Conservation (phyloP, 2,797 vertebrate species). For the Chlorospingus flavigularis region DNA sequence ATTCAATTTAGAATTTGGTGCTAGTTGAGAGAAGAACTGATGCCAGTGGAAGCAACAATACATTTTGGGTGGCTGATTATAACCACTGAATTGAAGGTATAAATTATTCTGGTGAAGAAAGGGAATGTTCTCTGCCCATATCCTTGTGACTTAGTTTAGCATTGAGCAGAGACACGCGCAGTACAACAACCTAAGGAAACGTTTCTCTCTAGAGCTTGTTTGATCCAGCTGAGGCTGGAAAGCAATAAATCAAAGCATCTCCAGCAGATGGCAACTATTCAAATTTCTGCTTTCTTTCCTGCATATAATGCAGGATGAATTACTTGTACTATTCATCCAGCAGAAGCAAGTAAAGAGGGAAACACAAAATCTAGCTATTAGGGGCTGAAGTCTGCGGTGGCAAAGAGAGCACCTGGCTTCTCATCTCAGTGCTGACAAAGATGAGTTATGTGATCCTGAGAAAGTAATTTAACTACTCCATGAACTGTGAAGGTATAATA, state of each 20-base stretch:
- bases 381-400: neutral
- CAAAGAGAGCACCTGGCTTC: neutral
- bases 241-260: constrained; percentile 42
- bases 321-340: neutral
- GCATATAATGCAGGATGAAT: neutral
- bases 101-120: neutral
- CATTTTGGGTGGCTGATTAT: neutral
- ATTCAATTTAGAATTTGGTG: neutral
- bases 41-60: neutral
- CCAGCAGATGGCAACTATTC: constrained; percentile 25
- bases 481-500: constrained; percentile 14
- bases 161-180: neutral
- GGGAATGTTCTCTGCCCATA: neutral
- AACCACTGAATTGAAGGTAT: neutral
- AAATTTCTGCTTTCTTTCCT: constrained; percentile 8
- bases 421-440: neutral
- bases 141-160: neutral
- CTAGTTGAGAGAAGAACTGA: neutral
- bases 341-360: neutral
- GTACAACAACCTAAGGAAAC: neutral
- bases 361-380: neutral
- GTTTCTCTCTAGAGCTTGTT: constrained; percentile 4
- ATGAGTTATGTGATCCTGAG: neutral
- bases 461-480: constrained; percentile 4
- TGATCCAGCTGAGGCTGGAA: constrained; percentile 14